A percentile compares a stretch with the other conserved stretches of the same genome.
Evolutionary conservation across 2,888 invertebrate genomes (phyloP).

Genomic region (Nomada lathburiana): DNA sequence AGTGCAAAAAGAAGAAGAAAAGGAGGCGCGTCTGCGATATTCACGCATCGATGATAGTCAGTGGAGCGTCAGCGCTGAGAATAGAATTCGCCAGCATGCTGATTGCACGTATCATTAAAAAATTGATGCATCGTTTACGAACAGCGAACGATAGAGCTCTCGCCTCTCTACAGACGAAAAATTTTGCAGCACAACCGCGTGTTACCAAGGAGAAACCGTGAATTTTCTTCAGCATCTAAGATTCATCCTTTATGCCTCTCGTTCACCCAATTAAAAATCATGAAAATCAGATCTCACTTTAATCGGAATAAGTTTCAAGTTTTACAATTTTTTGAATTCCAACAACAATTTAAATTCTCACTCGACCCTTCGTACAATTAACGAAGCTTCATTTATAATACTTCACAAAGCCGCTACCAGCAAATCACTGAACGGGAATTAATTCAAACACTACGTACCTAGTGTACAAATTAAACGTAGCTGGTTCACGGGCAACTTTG

Average conservation of each 20-base stretch:
- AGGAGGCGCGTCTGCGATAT: constrained; percentile 72
- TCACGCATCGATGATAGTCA: constrained; percentile 69
- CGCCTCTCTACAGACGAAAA: constrained; percentile 45
- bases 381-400: too few relatives aligned
- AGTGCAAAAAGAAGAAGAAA: constrained; percentile 54
- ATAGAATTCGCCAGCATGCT: constrained; percentile 73
- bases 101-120: constrained; percentile 73
- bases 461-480: constrained; percentile 78
- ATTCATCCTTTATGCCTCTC: neutral
- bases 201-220: constrained; percentile 45
- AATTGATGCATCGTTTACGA: constrained; percentile 67
- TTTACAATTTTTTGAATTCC: neutral
- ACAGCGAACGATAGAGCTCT: constrained; percentile 39
- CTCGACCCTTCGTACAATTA: too few relatives aligned
- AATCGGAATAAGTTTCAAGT: neutral
- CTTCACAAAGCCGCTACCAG: neutral
- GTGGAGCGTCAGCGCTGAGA: constrained; percentile 80
- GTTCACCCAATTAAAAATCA: too few relatives aligned
- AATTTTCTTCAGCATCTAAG: constrained; percentile 32
- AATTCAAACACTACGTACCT: constrained; percentile 66
- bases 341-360: too few relatives aligned
- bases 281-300: neutral
- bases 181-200: constrained; percentile 43
- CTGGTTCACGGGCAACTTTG: constrained; percentile 72
- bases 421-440: neutral